Base-by-base conservation (phyloP, 2,797 vertebrate species). In the Pangasius sanitwongsei region DNA sequence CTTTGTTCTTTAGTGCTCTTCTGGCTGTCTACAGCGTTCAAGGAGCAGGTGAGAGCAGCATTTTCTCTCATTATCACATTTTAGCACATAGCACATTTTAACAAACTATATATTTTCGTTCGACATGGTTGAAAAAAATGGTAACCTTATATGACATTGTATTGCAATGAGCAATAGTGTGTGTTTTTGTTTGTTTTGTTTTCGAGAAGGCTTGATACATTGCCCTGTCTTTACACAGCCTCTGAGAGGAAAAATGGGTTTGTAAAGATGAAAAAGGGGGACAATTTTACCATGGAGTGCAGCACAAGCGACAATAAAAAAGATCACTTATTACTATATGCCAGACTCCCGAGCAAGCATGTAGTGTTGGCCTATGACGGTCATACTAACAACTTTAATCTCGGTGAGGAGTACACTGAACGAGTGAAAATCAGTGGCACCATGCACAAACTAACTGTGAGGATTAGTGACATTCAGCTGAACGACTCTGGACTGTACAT, bases 331-430 rank as follows among this genome's bases (percentile, higher is more conserved):
- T 0, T 0, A 13, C 9, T 85, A 7, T 31, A 31, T 85, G 44
- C 28, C 53, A 53, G 44, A 34, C 13, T 6, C 2, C 83, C 63
- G 0, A 34, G 4, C 1, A 85, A 85, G 8, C 8, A 69, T 53
- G 1, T 20, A 31, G 4, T 85, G 44, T 0, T 34, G 28, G 1
- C 23, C n/a, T 53, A 31, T 85, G 83, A 85, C 8, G 6, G 3
- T 1, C 7, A 1, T 8, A 53, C 3, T 13, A 18, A 53, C 20
- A 13, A 6, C 0, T 0, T 0, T 50, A 34, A 0, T 34, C 4
- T 25, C 2, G 1, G 1, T 34, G 0, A 0, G 0, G 1, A 69
- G 9, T 85, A 85, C 63, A 31, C 0, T 1, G 4, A 34, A 31
- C 31, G 83, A 50, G 28, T 84, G 61, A 31, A 5, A 20, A 13